These are phyloP conservation scores for Eristalinus aeneus DNA, from an alignment of 2,888 invertebrate species.

Conservation along the genomic window DNA sequence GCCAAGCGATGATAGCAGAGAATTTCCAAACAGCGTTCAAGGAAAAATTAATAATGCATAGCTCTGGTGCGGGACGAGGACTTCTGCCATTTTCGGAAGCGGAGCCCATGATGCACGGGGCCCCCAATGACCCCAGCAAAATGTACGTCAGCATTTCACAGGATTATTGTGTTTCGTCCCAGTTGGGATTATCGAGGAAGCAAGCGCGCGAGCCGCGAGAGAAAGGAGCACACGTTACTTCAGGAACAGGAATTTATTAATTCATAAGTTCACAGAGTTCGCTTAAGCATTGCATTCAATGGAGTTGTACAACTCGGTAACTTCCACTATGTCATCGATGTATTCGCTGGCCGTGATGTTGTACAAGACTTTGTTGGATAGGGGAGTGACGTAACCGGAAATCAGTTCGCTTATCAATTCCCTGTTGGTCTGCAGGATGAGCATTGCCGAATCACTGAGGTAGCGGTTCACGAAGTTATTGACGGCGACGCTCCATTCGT, in stretches of 20 bases:
- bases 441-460: conserved; percentile 46
- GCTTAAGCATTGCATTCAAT: conserved; percentile 41
- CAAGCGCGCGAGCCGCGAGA: conserved; percentile 40
- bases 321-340: not conserved
- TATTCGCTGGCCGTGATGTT: conserved; percentile 19
- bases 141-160: not conserved
- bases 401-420: conserved; percentile 9
- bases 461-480: conserved; percentile 73
- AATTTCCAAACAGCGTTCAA: conserved; percentile 61
- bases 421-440: conserved; percentile 55
- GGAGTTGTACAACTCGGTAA: conserved; percentile 27
- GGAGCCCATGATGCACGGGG: not conserved
- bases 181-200: conserved; percentile 40
- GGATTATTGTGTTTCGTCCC: conserved; percentile 29
- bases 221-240: conserved; percentile 44
- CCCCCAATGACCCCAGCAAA: not conserved
- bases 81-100: conserved; percentile 20
- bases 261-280: conserved; percentile 31
- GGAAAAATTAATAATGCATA: conserved; percentile 55
- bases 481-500: conserved; percentile 72
- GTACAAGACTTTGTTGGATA: conserved; percentile 15
- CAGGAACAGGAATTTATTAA: conserved; percentile 47
- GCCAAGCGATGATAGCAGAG: conserved; percentile 54
- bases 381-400: conserved; percentile 1
- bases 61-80: conserved; percentile 37